phyloP scores from a whole-genome alignment of 2,888 invertebrate species.

The Scrobipalpa atriplicella region DNA sequence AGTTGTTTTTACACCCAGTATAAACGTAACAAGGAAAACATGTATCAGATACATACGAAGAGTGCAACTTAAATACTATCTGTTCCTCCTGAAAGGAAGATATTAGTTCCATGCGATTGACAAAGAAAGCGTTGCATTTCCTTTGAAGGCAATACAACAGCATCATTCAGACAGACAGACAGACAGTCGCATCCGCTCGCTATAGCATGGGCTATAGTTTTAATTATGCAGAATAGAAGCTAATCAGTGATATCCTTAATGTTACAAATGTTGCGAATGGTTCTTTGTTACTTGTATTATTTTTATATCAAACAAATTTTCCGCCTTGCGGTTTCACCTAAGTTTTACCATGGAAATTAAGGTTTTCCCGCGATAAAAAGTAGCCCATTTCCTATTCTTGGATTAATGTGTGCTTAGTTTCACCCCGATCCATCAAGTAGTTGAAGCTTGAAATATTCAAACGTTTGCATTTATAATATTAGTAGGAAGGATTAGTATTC shows the following conservation, averaged over 20 bases:
- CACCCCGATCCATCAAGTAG: too few relatives aligned
- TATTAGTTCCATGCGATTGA: not conserved
- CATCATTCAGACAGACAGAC: slow-evolving; percentile 4
- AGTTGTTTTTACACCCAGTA: too few relatives aligned
- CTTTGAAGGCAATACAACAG: not conserved
- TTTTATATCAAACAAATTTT: not conserved
- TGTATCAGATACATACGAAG: not conserved
- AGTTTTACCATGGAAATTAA: too few relatives aligned
- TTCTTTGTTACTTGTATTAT: not conserved
- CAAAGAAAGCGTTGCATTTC: slow-evolving; percentile 8
- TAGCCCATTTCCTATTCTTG: too few relatives aligned
- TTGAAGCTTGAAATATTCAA: too few relatives aligned
- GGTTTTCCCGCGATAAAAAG: too few relatives aligned
- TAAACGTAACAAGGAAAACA: too few relatives aligned
- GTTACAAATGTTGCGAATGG: too few relatives aligned
- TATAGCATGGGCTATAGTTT: slow-evolving; percentile 8
- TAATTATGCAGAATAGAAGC: slow-evolving; percentile 7
- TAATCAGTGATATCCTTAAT: not conserved
- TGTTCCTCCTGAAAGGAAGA: not conserved
- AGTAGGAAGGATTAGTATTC: too few relatives aligned
- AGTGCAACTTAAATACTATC: not conserved
- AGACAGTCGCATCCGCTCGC: slow-evolving; percentile 11
- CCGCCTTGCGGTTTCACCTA: too few relatives aligned
- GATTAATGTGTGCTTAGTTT: too few relatives aligned
- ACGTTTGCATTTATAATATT: too few relatives aligned